Evolutionary conservation across 2,888 invertebrate species (phyloP).

Genomic region (Rotaria macrura): DNA sequence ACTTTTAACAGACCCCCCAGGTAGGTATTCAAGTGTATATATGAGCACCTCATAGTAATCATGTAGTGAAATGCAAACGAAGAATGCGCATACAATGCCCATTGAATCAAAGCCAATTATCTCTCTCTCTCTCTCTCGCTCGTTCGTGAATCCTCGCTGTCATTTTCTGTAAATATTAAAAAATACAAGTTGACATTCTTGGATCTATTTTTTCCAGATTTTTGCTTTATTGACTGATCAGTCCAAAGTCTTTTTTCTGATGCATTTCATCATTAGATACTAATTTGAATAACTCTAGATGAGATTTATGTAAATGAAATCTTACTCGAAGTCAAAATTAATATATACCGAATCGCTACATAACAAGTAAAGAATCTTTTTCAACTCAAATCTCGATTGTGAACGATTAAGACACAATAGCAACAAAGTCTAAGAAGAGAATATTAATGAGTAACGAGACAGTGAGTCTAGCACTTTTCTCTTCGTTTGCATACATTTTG

Average conservation of each 20-base stretch:
- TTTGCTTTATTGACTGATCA: neutral
- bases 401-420: no score
- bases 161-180: neutral
- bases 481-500: neutral
- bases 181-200: neutral
- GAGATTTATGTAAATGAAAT: neutral
- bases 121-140: neutral
- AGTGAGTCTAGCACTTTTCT: neutral
- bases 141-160: neutral
- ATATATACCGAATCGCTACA: neutral
- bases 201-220: neutral
- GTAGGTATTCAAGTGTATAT: constrained; percentile 2
- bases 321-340: neutral
- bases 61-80: neutral
- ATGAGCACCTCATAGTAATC: neutral
- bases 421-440: neutral
- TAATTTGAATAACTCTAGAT: no score
- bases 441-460: neutral
- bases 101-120: neutral
- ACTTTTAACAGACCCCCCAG: neutral
- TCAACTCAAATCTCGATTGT: neutral
- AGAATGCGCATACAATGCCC: neutral
- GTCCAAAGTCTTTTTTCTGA: neutral
- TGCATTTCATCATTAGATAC: neutral
- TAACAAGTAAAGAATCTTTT: no score